Percentiles rank a stretch among this genome's conserved stretches.
Conservation (phyloP, 2,113 vertebrate species). For the Apodemus speciosus region DNA sequence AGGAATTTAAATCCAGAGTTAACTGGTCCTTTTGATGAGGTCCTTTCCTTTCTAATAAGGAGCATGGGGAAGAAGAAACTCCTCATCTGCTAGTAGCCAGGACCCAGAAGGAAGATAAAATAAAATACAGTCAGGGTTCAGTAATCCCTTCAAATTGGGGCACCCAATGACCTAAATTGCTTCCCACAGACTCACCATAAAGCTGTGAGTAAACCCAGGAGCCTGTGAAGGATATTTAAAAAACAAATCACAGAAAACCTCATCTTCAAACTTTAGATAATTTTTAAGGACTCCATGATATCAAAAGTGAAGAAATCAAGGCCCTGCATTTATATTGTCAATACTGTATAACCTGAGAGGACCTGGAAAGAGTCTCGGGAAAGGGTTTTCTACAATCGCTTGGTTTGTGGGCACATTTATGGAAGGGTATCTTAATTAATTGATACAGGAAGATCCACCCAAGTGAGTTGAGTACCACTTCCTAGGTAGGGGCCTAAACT, state of each 20-base stretch:
- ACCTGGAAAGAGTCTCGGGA: not conserved
- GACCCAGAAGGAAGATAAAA: not conserved
- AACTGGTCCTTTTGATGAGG: not conserved
- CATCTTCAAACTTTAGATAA: not conserved
- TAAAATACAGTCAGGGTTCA: fast-evolving
- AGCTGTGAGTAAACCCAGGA: not conserved
- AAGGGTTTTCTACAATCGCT: too few relatives aligned
- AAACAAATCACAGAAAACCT: not conserved
- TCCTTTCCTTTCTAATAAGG: not conserved
- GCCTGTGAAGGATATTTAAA: not conserved
- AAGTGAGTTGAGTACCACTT: not conserved
- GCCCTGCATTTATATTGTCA: fast-evolving
- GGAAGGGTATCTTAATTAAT: not conserved
- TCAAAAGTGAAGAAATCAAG: not conserved
- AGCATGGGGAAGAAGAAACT: not conserved
- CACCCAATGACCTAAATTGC: not conserved
- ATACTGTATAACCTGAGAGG: not conserved
- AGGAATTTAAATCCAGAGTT: not conserved
- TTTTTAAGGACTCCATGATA: not conserved
- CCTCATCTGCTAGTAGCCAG: not conserved
- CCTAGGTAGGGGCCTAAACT: not conserved
- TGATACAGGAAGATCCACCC: not conserved
- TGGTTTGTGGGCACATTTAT: not conserved
- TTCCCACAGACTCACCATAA: not conserved
- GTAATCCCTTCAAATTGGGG: not conserved